Percentiles rank a stretch among this genome's conserved stretches.
Evolutionary conservation across 1,140 invertebrate genomes (phyloP).

Genomic region (Platorchestia sp.): DNA sequence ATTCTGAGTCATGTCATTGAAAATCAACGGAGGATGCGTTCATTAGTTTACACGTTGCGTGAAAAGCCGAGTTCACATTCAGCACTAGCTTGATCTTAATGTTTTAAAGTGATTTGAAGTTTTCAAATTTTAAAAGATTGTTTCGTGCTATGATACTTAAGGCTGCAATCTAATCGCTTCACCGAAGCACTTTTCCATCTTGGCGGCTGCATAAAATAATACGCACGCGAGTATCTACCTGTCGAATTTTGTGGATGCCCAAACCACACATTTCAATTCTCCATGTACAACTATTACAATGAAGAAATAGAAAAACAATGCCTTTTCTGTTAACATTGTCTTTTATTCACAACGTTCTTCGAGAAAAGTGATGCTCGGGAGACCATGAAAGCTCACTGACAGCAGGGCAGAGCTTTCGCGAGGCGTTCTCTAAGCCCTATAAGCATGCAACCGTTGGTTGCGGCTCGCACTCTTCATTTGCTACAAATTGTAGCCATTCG

Average conservation of each 20-base stretch:
- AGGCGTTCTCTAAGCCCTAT: conserved; percentile 1
- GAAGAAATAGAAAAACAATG: not conserved
- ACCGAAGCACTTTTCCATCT: not conserved
- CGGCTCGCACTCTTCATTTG: not conserved
- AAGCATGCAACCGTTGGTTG: not conserved
- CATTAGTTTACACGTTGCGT: no score
- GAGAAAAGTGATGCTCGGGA: not conserved
- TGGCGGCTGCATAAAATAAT: not conserved
- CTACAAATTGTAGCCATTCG: conserved; percentile 24
- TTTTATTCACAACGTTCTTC: not conserved
- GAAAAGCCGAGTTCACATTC: no score
- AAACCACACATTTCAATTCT: not conserved
- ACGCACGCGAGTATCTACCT: not conserved
- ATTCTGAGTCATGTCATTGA: no score
- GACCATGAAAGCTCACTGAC: not conserved
- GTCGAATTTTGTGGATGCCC: not conserved
- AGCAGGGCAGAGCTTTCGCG: not conserved
- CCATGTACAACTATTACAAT: not conserved
- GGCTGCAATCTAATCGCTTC: not conserved
- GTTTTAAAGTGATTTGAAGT: no score
- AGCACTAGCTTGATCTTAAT: no score
- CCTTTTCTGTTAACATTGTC: not conserved
- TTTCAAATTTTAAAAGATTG: no score
- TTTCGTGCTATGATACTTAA: no score
- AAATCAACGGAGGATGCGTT: no score